phyloP scores from a whole-genome alignment of 2,888 invertebrate genomes.

The Cancer borealis region DNA sequence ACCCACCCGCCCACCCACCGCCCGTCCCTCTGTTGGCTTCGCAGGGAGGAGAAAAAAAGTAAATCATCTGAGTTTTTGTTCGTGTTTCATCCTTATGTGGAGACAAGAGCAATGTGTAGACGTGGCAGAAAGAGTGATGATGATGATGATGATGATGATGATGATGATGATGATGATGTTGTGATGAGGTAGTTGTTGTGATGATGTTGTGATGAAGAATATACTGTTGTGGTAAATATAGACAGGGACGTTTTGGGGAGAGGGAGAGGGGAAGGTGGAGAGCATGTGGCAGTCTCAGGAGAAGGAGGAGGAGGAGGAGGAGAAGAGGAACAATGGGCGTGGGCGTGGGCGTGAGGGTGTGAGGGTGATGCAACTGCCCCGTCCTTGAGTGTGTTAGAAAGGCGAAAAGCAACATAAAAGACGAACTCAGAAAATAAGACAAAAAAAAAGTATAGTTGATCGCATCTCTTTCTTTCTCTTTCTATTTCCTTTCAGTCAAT shows the following conservation, averaged over 20 bases:
- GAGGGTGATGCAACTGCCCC: neutral
- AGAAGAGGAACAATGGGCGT: neutral
- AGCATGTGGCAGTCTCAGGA: conserved; percentile 6
- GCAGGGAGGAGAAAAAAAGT: neutral
- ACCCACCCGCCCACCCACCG: too few relatives aligned
- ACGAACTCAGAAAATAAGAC: neutral
- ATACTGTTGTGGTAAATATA: too few relatives aligned
- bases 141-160: too few relatives aligned
- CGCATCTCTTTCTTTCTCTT: too few relatives aligned
- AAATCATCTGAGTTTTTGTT: neutral
- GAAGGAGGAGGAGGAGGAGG: too few relatives aligned
- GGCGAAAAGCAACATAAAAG: neutral
- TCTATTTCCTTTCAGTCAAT: neutral
- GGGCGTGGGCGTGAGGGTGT: neutral
- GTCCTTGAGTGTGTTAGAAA: neutral
- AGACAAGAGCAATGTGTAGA: neutral
- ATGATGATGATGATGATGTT: too few relatives aligned
- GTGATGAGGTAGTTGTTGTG: too few relatives aligned
- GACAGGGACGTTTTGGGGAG: too few relatives aligned
- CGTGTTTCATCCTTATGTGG: neutral
- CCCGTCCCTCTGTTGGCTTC: neutral
- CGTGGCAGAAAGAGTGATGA: neutral
- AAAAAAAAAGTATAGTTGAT: too few relatives aligned
- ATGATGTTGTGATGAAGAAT: too few relatives aligned
- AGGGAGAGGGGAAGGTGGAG: neutral